Conservation (phyloP, 2,888 invertebrate genomes). For the Psococerastis gibbosa region DNA sequence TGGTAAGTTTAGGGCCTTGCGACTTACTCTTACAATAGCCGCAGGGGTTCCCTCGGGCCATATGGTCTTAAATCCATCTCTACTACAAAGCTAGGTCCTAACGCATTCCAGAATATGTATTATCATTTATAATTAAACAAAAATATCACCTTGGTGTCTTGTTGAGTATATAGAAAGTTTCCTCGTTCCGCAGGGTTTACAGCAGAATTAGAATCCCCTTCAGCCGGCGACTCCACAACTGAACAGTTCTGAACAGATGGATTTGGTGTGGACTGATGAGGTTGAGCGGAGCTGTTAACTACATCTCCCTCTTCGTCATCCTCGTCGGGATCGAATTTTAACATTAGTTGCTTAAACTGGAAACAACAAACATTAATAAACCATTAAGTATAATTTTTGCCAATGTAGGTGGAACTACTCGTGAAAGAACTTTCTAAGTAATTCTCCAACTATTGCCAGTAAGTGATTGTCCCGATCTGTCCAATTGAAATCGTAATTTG, state of each 20-base stretch:
- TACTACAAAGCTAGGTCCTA: not conserved
- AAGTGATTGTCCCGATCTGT: too few relatives aligned
- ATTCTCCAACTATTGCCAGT: too few relatives aligned
- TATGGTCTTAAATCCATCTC: not conserved
- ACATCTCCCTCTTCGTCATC: conserved; percentile 46
- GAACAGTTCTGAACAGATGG: not conserved
- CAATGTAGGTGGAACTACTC: not conserved
- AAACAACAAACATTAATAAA: conserved; percentile 8
- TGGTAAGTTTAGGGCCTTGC: too few relatives aligned
- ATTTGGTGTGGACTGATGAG: not conserved
- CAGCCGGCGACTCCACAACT: not conserved
- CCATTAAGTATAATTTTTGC: not conserved
- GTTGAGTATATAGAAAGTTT: conserved; percentile 8
- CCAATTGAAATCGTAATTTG: too few relatives aligned
- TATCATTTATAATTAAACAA: conserved; percentile 5
- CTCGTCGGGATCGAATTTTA: conserved; percentile 63
- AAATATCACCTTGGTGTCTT: conserved; percentile 5
- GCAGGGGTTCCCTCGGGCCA: too few relatives aligned
- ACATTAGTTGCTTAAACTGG: conserved; percentile 67
- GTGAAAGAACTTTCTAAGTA: conserved; percentile 29
- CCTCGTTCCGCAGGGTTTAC: conserved; percentile 6
- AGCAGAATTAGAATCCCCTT: not conserved
- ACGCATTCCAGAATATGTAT: not conserved
- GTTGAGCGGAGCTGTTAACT: conserved; percentile 15
- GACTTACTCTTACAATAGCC: too few relatives aligned